A percentile compares a stretch with the other conserved stretches of the same genome.
Evolutionary conservation across 1,140 invertebrate genomes (phyloP).

Genomic region (Aphis craccivora): DNA sequence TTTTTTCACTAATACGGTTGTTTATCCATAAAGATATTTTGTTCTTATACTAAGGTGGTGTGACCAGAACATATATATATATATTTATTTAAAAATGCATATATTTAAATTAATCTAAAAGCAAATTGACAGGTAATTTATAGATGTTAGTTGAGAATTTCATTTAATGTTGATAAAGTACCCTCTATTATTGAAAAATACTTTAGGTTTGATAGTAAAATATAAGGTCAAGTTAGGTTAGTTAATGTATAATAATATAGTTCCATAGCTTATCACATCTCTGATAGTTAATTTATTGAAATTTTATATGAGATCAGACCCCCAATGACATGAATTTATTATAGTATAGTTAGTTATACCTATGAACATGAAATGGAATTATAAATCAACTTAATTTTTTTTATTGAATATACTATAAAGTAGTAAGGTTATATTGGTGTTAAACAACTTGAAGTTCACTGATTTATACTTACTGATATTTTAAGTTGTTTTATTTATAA

Average conservation of each 20-base stretch:
- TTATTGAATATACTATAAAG: background rate
- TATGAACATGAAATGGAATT: background rate
- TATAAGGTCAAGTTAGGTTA: background rate
- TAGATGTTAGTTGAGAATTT: background rate
- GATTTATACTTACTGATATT: background rate
- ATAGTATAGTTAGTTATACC: background rate
- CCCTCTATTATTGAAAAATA: background rate
- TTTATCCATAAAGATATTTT: background rate
- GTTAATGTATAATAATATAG: background rate
- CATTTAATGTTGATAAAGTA: background rate
- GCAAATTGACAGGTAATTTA: background rate
- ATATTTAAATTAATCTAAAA: background rate
- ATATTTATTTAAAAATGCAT: background rate
- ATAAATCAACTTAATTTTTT: background rate
- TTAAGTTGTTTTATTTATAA: background rate
- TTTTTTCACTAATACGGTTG: background rate
- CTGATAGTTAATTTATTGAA: background rate
- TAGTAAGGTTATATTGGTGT: background rate
- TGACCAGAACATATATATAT: background rate
- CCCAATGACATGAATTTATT: too few relatives aligned
- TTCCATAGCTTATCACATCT: background rate
- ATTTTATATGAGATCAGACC: too few relatives aligned
- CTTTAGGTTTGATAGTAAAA: background rate
- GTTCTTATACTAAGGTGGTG: background rate
- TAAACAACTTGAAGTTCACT: background rate